These are phyloP conservation scores for Drosophila kanapiae DNA, from an alignment of 1,140 invertebrate species.

Conservation along the genomic window DNA sequence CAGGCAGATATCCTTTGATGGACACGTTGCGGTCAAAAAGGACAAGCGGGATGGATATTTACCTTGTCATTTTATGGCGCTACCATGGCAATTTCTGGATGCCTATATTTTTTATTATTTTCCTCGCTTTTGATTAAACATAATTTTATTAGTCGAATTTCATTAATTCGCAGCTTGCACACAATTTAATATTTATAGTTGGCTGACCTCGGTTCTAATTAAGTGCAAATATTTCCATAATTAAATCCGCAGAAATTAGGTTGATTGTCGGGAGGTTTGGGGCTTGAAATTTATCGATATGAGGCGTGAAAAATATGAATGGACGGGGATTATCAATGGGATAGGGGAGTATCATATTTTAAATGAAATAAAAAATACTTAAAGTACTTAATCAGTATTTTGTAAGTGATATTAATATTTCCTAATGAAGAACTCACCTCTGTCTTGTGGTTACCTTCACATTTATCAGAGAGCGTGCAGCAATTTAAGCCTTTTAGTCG, in stretches of 20 bases:
- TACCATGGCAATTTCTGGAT: conserved; percentile 57
- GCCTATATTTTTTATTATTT: background rate
- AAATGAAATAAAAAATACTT: background rate
- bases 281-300: background rate
- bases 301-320: background rate
- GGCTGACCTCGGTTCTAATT: conserved; percentile 78
- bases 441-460: background rate
- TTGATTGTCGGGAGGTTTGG: background rate
- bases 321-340: background rate
- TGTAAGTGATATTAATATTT: too few species aligned
- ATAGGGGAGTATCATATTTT: background rate
- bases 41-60: conserved; percentile 29
- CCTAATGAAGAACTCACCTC: too few species aligned
- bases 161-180: conserved; percentile 73
- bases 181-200: conserved; percentile 80
- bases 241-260: conserved; percentile 57
- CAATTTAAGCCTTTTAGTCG: background rate
- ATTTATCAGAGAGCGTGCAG: background rate
- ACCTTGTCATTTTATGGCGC: conserved; percentile 56
- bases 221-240: conserved; percentile 77
- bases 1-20: conserved; percentile 71
- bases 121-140: conserved; percentile 63
- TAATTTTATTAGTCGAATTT: conserved; percentile 82
- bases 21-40: conserved; percentile 37
- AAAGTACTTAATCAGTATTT: too few species aligned